Percentiles rank a stretch among this genome's conserved stretches.
Conservation (phyloP, 2,797 vertebrate genomes). For the Sebastes jordani region DNA sequence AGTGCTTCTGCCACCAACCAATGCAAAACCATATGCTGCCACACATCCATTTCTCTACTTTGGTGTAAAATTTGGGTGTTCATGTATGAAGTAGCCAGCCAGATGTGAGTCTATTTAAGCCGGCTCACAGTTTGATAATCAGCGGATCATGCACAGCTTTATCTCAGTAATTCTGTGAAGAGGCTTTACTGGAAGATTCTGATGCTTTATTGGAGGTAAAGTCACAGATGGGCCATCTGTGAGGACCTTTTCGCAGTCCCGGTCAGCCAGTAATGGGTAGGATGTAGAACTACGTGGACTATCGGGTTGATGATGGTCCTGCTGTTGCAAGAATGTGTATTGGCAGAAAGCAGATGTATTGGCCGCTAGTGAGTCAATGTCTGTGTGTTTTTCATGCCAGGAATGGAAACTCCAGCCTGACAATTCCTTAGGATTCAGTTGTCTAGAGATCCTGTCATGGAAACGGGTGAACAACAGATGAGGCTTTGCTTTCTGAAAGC, state of each 20-base stretch:
- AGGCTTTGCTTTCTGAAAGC: not conserved
- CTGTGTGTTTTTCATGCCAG: slow-evolving; percentile 31
- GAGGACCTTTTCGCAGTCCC: slow-evolving; percentile 31
- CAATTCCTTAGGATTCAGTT: slow-evolving; percentile 29
- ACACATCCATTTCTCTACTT: not conserved
- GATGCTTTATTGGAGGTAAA: slow-evolving; percentile 1
- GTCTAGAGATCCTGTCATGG: slow-evolving; percentile 24
- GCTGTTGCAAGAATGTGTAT: slow-evolving; percentile 24
- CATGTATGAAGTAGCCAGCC: slow-evolving; percentile 23
- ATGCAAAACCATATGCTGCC: slow-evolving; percentile 30
- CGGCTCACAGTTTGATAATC: slow-evolving; percentile 43
- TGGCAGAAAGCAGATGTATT: slow-evolving; percentile 40
- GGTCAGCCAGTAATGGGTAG: slow-evolving; percentile 2
- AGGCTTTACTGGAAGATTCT: slow-evolving; percentile 43
- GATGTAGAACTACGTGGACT: slow-evolving; percentile 6
- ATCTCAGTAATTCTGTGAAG: slow-evolving; percentile 43
- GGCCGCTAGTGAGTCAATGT: slow-evolving; percentile 7
- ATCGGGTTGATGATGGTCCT: slow-evolving; percentile 10
- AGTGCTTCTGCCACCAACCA: slow-evolving; percentile 17
- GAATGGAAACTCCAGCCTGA: slow-evolving; percentile 59
- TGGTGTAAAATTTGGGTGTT: slow-evolving; percentile 5
- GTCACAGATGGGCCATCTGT: slow-evolving; percentile 45
- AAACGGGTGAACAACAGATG: slow-evolving; percentile 12
- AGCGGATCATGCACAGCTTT: slow-evolving; percentile 54
- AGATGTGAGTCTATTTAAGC: slow-evolving; percentile 57